Percentiles rank a stretch among this genome's conserved stretches.
phyloP scores from a whole-genome alignment of 2,888 invertebrate genomes.

The Chirona hameri region DNA sequence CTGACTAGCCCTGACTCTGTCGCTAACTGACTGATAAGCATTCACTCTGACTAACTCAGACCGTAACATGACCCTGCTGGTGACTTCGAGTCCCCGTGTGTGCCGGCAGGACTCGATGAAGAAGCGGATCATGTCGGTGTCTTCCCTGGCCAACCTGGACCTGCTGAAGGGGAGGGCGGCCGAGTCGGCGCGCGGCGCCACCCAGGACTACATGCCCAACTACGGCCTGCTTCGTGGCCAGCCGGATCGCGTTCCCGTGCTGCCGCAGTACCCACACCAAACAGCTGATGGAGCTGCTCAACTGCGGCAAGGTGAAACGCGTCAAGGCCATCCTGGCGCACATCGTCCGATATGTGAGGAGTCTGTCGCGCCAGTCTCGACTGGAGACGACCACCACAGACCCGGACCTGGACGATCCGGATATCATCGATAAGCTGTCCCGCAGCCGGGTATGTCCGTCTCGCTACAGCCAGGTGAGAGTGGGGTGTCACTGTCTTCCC shows the following conservation, averaged over 20 bases:
- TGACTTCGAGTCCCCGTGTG: not conserved
- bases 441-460: constrained; percentile 36
- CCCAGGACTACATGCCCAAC: constrained; percentile 24
- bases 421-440: not conserved
- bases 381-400: not conserved
- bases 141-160: constrained; percentile 6
- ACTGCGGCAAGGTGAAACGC: constrained; percentile 96
- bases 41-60: too few relatives aligned
- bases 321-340: constrained; percentile 98
- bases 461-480: constrained; percentile 35
- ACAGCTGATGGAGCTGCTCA: constrained; percentile 94
- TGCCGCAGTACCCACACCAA: constrained; percentile 99
- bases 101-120: constrained; percentile 23
- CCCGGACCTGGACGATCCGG: not conserved
- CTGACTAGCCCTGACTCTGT: constrained; percentile 1
- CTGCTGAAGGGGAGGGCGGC: constrained; percentile 13
- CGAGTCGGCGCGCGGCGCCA: not conserved
- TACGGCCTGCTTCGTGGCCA: constrained; percentile 89
- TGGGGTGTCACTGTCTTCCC: too few relatives aligned
- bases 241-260: constrained; percentile 94
- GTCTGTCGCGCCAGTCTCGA: not conserved
- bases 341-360: constrained; percentile 67
- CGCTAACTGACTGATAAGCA: too few relatives aligned
- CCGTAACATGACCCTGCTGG: too few relatives aligned
- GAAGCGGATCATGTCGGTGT: constrained; percentile 29